A percentile compares a stretch with the other conserved stretches of the same genome.
phyloP scores from a whole-genome alignment of 2,113 vertebrate species.

The Aptenodytes patagonicus region DNA sequence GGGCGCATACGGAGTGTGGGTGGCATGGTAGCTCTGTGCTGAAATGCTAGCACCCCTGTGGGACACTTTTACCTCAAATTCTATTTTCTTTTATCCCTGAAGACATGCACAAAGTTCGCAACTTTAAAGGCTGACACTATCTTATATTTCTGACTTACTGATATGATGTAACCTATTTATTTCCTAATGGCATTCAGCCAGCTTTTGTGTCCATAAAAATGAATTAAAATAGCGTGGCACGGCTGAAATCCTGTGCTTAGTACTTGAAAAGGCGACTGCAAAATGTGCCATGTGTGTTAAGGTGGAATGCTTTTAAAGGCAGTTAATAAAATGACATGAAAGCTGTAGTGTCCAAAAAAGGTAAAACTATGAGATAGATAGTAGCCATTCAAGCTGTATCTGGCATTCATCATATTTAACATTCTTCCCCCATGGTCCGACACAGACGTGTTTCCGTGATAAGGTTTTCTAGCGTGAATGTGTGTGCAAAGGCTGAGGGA shows the following conservation, averaged over 20 bases:
- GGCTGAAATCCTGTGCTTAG: background rate
- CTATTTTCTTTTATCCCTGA: background rate
- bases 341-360: background rate
- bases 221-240: background rate
- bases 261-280: background rate
- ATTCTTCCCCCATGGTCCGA: background rate
- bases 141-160: background rate
- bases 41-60: background rate
- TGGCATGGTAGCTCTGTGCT: background rate
- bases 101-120: background rate
- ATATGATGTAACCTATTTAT: background rate
- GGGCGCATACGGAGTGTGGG: rapidly evolving
- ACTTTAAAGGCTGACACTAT: background rate
- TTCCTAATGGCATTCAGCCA: background rate
- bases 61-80: background rate
- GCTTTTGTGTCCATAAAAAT: background rate
- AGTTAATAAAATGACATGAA: background rate
- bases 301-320: background rate
- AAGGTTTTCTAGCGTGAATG: background rate
- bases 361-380: background rate
- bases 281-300: background rate
- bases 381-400: background rate
- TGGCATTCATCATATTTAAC: background rate
- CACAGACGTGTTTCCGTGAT: background rate
- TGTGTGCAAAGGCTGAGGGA: background rate